Base-by-base conservation (phyloP, 2,888 invertebrate genomes). In the Panopea generosa region DNA sequence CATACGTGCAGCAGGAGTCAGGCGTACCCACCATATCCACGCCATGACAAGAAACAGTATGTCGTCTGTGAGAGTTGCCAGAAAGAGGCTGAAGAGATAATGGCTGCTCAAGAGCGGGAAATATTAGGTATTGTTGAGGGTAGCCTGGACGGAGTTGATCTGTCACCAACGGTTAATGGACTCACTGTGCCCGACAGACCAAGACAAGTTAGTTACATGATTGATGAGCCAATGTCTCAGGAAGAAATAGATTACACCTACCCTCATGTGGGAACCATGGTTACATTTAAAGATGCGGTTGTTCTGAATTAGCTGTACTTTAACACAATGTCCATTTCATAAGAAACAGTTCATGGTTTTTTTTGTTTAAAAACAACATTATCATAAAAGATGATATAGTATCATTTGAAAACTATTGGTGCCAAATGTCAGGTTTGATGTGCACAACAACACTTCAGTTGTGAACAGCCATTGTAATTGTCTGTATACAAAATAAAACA, bases 121-220 rank as follows among this genome's bases (percentile, higher is more conserved):
- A n/a, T 70, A 24, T 40, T 73, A 14, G 63, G 62, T 9, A 26
- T 77, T 2, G 69, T 73, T n/a, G 61, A 49, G 18, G 60, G 60
- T 27, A 29, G 47, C 9, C 53, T 67, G 20, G 50, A 55, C 22
- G 50, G 56, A 43, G 50, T 73, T 11, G 61, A 73, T 38, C 62
- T 85, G 38, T 78, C 81, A 40, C 84, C 84, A n/a, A 84, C 82
- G 38, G 84, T 85, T 29, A 85, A 80, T 62, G 77, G 81, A 26
- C 73, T 85, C 11, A 66, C 63, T 2, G 56, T 61, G 27, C 78
- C 78, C 22, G 82, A 77, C 20, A 47, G 76, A 52, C 66, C 78
- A 26, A 59, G 53, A 40, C 82, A 82, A 33, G 55, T 60, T 9
- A 65, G 73, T n/a, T 78, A 66, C 61, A 66, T 81, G n/a, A 29